Evolutionary conservation across 2,113 vertebrate species (phyloP), one percentile per base, ranked within the genome.

Genomic region (Lota lota): DNA sequence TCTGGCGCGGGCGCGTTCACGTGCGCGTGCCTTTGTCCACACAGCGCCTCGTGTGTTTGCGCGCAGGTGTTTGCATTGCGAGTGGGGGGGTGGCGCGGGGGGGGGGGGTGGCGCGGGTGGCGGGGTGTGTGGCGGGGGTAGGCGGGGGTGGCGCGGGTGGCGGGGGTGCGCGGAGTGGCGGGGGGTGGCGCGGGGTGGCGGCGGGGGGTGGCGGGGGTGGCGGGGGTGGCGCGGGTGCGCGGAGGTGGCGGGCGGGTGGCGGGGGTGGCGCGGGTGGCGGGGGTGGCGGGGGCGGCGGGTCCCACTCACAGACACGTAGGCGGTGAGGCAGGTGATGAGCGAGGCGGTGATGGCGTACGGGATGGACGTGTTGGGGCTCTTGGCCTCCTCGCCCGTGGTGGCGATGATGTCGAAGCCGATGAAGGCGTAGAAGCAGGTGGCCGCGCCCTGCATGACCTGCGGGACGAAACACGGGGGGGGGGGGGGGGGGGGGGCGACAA

Each of bases 341-440:
- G 97, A 99, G 74, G 95, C 97, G 0, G 97, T 99, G 92, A 99
- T 99, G 69, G 97, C 97, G 0, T 99, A 99, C 0, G 97, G 97
- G 79, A 99, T 99, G 78, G 97, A 99, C 0, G 97, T 99, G 89
- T 99, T 96, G 62, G 97, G 97, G 69, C 93, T 99, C 87, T 99
- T 98, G 0, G 97, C 97, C 77, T 99, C 97, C 76, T 99, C 97
- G 78, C 97, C 97, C 0, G 97, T 99, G 33, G 97, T 99, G 21
- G 97, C 97, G 0, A 99, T 99, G 83, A 99, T 99, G 87, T 99
- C 97, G 22, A 99, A 99, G 24, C 97, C 97, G 1, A 99, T 99
- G 85, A 99, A 99, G 70, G 97, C 97, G 0, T 99, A 99, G 90
- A 99, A 99, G 68, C 97, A 99, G 0, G 97, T 99, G 0, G 97